phyloP scores from a whole-genome alignment of 2,888 invertebrate species.

The Labia minor region DNA sequence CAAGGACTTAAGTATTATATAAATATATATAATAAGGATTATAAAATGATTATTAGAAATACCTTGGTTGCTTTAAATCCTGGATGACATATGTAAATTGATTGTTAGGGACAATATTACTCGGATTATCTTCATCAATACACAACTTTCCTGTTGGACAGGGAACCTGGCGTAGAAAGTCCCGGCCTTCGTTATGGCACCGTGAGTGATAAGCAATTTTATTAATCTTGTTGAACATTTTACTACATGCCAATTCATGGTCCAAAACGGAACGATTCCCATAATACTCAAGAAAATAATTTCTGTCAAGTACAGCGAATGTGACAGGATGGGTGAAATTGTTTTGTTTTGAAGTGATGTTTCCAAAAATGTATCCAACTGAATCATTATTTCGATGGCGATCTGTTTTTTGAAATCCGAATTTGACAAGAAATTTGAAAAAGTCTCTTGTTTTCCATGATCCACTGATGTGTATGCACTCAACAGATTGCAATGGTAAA shows the following conservation, averaged over 20 bases:
- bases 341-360: slow-evolving; percentile 60
- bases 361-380: slow-evolving; percentile 92
- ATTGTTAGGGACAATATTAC: slow-evolving; percentile 73
- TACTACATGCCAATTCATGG: slow-evolving; percentile 64
- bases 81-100: slow-evolving; percentile 92
- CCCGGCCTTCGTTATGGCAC: slow-evolving; percentile 66
- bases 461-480: slow-evolving; percentile 48
- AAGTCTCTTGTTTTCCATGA: slow-evolving; percentile 59
- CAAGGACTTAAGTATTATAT: too few species aligned
- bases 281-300: slow-evolving; percentile 81
- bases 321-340: slow-evolving; percentile 59
- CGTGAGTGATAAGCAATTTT: slow-evolving; percentile 70
- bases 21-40: too few species aligned
- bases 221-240: slow-evolving; percentile 78
- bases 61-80: slow-evolving; percentile 83
- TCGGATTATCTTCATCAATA: slow-evolving; percentile 72
- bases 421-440: slow-evolving; percentile 87
- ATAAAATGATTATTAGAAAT: too few species aligned
- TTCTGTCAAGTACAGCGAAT: slow-evolving; percentile 80
- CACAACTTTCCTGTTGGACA: slow-evolving; percentile 68
- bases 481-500: slow-evolving; percentile 13
- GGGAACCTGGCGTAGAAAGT: slow-evolving; percentile 74
- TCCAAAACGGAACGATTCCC: slow-evolving; percentile 57
- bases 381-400: slow-evolving; percentile 72
- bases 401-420: slow-evolving; percentile 94